Base-by-base conservation (phyloP, 2,113 vertebrate species). In the Phrynocephalus versicolor region DNA sequence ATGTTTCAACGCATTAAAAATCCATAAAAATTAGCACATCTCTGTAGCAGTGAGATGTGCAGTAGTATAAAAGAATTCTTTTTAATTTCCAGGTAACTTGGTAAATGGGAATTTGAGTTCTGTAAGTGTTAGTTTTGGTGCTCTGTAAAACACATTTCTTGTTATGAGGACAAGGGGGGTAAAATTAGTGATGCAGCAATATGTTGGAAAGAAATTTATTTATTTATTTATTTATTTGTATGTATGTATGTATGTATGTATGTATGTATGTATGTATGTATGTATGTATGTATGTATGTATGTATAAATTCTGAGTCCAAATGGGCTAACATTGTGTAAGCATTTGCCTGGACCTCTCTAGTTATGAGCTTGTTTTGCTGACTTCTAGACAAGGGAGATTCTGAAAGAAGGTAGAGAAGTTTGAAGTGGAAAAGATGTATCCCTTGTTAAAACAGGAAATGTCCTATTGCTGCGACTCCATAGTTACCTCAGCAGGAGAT, bases 61-160 rank as follows among this genome's bases (percentile, higher is more conserved):
- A 58, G 67, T 71, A 82, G 45, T 33, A 19, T 58, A 51, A 45
- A 58, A 51, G 45, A 27, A 71, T 37, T 27, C 27, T 58, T 82
- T 58, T 82, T 71, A 82, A 82, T 57, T 71, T n/a, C 67, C 67
- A 82, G 67, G 69, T 35, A 82, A 71, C n/a, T 82, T 82, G 80
- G 45, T 71, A 82, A 37, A 71, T 71, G 71, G 70, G 70, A 81
- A 35, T 39, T 70, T 82, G 21, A 82, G n/a, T 71, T 71, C 37
- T 37, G 23, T 82, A 60, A 58, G 60, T 82, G 51, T 71, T 72
- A 82, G 19, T 82, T 55, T 57, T 33, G 41, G 65, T 25, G 16
- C 18, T 35, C 80, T 57, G 30, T 71, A 82, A 82, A n/a, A 60
- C 33, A 72, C 10, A 37, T 60, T 82, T 58, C 33, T 60, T 37